Evolutionary conservation across 1,140 invertebrate genomes (phyloP), one percentile per base, ranked within the genome.

Genomic region (Apolygus lucorum): DNA sequence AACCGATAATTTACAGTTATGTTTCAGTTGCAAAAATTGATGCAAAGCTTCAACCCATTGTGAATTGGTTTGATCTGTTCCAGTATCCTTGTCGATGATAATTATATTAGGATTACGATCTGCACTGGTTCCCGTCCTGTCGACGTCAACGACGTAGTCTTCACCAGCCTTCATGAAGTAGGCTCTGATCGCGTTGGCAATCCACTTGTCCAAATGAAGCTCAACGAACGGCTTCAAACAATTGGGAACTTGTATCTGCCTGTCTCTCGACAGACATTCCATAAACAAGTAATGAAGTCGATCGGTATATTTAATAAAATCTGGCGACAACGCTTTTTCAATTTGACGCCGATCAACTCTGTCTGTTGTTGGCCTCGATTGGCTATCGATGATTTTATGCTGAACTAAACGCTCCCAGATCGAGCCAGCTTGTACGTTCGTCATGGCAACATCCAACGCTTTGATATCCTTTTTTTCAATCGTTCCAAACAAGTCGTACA

Each of bases 21-120:
- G 78, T 70, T 80, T 80, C 1, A 81, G 70, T 68, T 81, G 78
- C 1, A 81, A 69, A 69, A 81, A 81, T 67, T 81, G 80, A 67
- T 81, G 79, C 0, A 81, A 66, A 1, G 72, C 80, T 29, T 78
- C 75, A 29, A 75, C 76, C 78, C 78, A 81, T 66, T 80, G 76
- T 11, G 76, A 76, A 67, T 75, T 78, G 1, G 70, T 49, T 68
- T 77, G 70, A 63, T 78, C 78, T 21, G 76, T 76, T n/a, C 80
- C 80, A 17, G 80, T 81, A 63, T 79, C 77, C n/a, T 71, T 71
- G 68, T 79, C 78, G 1, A 81, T 64, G 22, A 80, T 76, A 8
- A 70, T 76, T 1, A 76, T 73, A 49, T 78, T 74, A 8, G 75
- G 71, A 66, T 76, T 71, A 0, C 34, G 22, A 52, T 77, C 75